Conservation (phyloP, 2,888 invertebrate genomes). For the Rhagonycha lutea region DNA sequence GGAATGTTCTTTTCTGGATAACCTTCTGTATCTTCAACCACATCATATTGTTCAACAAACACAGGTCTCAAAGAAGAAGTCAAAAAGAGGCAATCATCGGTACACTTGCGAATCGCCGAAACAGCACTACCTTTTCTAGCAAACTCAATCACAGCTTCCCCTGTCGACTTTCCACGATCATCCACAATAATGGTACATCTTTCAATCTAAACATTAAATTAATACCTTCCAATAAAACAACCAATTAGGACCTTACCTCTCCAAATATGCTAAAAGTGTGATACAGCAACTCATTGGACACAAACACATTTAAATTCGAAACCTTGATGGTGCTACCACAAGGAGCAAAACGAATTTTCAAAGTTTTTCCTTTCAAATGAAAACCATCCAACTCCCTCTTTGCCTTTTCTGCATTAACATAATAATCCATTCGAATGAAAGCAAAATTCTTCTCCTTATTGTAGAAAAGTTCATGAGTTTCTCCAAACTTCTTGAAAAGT, state of each 20-base stretch:
- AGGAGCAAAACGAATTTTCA: conserved; percentile 94
- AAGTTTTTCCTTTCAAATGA: conserved; percentile 77
- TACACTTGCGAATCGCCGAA: conserved; percentile 85
- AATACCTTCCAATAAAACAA: not conserved
- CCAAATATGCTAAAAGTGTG: conserved; percentile 88
- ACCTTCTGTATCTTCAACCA: conserved; percentile 92
- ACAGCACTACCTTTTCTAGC: conserved; percentile 89
- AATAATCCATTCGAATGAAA: conserved; percentile 91
- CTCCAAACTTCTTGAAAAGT: conserved; percentile 87
- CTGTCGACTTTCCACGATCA: conserved; percentile 93
- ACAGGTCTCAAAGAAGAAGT: conserved; percentile 90
- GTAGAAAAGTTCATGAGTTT: conserved; percentile 88
- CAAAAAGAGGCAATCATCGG: conserved; percentile 91
- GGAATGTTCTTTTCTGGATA: conserved; percentile 68
- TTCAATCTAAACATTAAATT: conserved; percentile 57
- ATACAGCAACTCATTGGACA: conserved; percentile 93
- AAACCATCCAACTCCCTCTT: conserved; percentile 92
- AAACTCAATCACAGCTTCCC: conserved; percentile 96
- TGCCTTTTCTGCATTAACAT: conserved; percentile 91
- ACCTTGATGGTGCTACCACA: conserved; percentile 91
- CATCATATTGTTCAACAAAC: conserved; percentile 88
- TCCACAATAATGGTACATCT: conserved; percentile 93
- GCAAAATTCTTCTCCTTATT: conserved; percentile 97
- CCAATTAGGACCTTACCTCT: conserved; percentile 57
- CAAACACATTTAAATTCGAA: conserved; percentile 88